Evolutionary conservation across 2,113 vertebrate genomes (phyloP).

Genomic region (Antechinus flavipes): DNA sequence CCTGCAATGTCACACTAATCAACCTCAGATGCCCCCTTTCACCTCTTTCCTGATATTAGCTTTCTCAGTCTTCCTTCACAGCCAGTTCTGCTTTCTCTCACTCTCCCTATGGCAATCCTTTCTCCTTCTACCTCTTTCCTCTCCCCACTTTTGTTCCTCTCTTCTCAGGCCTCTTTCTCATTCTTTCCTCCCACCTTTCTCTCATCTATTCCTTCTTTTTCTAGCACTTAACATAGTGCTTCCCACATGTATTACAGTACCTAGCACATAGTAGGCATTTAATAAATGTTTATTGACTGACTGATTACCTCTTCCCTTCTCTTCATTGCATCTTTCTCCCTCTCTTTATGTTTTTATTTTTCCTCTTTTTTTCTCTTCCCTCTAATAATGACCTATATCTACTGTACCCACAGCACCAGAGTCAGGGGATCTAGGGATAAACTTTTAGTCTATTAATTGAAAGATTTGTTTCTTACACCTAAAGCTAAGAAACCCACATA

Average conservation of each 20-base stretch:
- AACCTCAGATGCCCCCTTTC: neutral
- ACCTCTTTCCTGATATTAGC: neutral
- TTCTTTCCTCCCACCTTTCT: neutral
- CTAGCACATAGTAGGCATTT: neutral
- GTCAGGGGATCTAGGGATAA: neutral
- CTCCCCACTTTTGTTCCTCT: neutral
- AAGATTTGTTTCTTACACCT: neutral
- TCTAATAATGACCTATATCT: neutral
- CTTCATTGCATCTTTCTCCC: neutral
- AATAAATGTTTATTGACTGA: neutral
- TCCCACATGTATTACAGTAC: neutral
- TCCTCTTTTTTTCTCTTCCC: neutral
- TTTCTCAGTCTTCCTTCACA: neutral
- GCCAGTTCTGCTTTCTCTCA: neutral
- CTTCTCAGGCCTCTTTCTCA: neutral
- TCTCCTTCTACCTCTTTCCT: accelerated
- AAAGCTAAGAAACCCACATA: neutral
- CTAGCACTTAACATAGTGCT: neutral
- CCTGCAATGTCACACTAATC: neutral
- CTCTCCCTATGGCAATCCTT: accelerated
- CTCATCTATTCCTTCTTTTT: neutral
- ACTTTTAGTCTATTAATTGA: neutral
- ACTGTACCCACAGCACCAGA: neutral
- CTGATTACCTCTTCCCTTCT: neutral
- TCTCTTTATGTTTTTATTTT: neutral